Base-by-base conservation (phyloP, 2,113 vertebrate genomes). In the Zosterops lateralis region DNA sequence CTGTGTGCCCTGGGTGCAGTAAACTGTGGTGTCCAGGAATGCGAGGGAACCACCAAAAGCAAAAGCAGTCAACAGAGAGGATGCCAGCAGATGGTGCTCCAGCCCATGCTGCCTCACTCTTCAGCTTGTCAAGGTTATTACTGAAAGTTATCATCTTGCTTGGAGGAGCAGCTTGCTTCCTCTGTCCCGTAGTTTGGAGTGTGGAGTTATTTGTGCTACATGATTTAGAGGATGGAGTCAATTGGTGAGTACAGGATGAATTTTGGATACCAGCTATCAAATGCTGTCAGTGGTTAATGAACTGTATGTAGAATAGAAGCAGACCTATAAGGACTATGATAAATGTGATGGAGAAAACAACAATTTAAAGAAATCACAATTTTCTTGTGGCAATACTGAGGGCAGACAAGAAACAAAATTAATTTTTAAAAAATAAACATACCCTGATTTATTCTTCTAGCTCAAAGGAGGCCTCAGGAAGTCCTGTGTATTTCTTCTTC, bases 51-150 rank as follows among this genome's bases (percentile, higher is more conserved):
- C 26, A 26, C 15, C n/a, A 26, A 48, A 67, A 12, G 10, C 53
- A 65, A 36, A 60, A 20, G 47, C 64, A 31, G 53, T 9, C 66
- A 42, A n/a, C 22, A 13, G 80, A 64, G 16, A 19, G 31, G 51
- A 66, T 95, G 87, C 91, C 91, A 83, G 87, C 90, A 95, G 96
- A 68, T 92, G 96, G 86, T 92, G 91, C 95, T 96, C 92, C 92
- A 94, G 77, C 76, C 89, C 81, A 15, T 5, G 50, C 56, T 66
- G 79, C 90, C 67, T 79, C 2, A 0, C 45, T 75, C 31, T 17
- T 6, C 8, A 7, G 31, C 48, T 80, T 64, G 47, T 7, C 3
- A 58, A 85, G 82, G 62, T 45, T 60, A 4, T 61, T 51, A 7
- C 5, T 68, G 53, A 12, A 71, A 74, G 15, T 36, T 38, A 16